Evolutionary conservation across 1,140 invertebrate genomes (phyloP).

Genomic region (Archivesica marissinica): DNA sequence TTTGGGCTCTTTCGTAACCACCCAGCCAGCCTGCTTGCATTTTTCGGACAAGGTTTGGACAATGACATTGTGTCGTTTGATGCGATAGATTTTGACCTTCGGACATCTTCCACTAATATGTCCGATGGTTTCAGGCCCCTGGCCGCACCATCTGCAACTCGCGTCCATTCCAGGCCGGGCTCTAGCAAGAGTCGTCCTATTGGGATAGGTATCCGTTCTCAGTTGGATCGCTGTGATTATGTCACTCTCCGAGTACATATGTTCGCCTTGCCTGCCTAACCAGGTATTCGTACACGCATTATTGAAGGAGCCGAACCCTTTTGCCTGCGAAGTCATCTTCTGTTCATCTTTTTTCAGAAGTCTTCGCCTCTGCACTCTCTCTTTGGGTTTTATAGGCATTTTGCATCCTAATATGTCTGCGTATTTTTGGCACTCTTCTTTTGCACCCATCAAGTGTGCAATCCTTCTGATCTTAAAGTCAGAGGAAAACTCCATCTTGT

Average conservation of each 20-base stretch:
- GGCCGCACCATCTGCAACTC: neutral
- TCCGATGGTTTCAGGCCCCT: conserved; percentile 32
- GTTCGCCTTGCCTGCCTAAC: neutral
- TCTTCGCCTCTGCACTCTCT: too few relatives aligned
- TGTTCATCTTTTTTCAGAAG: too few relatives aligned
- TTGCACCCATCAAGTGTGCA: too few relatives aligned
- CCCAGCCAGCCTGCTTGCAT: conserved; percentile 7
- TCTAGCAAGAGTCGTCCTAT: neutral
- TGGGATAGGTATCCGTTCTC: neutral
- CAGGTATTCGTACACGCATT: neutral
- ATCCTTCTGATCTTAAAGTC: conserved; percentile 43
- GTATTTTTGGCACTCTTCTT: too few relatives aligned
- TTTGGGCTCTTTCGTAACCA: neutral
- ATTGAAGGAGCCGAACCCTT: too few relatives aligned
- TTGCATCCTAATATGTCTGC: too few relatives aligned
- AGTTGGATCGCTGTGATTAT: conserved; percentile 9
- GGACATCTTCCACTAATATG: conserved; percentile 49
- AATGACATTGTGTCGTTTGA: conserved; percentile 22
- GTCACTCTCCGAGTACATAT: conserved; percentile 32
- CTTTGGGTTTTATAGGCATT: too few relatives aligned
- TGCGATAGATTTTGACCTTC: conserved; percentile 32
- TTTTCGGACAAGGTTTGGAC: neutral
- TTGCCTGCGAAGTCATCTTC: too few relatives aligned
- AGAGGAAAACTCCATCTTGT: neutral
- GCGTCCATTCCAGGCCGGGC: neutral